Conservation (phyloP, 1,140 invertebrate genomes). For the Dolichoris vasculosae region DNA sequence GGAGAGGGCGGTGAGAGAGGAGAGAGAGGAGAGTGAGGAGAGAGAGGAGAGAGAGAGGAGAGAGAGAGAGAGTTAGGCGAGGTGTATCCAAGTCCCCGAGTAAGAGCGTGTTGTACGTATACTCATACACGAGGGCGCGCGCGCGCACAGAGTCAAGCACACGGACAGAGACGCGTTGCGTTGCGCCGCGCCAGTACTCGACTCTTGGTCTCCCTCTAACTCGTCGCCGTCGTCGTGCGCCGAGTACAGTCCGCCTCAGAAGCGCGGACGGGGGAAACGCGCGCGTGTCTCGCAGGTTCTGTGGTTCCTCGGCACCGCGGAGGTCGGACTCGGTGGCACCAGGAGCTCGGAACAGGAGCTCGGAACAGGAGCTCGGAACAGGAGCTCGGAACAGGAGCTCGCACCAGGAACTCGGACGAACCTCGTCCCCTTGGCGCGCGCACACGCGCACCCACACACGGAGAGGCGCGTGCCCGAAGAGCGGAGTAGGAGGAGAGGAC, state of each 20-base stretch:
- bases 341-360: not conserved
- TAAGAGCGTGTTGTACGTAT: too few relatives aligned
- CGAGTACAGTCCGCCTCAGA: not conserved
- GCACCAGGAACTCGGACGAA: not conserved
- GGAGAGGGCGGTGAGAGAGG: not conserved
- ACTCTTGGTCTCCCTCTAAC: not conserved
- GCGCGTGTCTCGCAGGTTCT: not conserved
- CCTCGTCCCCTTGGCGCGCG: too few relatives aligned
- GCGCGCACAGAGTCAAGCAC: not conserved
- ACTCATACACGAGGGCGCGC: not conserved
- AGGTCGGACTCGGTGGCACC: too few relatives aligned
- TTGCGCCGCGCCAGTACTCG: conserved; percentile 15
- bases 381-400: not conserved
- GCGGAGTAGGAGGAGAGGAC: not conserved
- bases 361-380: not conserved
- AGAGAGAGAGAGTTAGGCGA: conserved; percentile 17
- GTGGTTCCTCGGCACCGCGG: not conserved
- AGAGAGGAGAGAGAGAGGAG: conserved; percentile 21
- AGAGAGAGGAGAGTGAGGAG: not conserved
- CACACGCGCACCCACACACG: not conserved
- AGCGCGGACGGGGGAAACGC: not conserved
- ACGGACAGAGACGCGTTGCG: not conserved
- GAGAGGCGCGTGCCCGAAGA: not conserved
- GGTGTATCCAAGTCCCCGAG: conserved; percentile 8
- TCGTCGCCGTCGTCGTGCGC: not conserved